These are phyloP conservation scores for Therioaphis trifolii DNA, from an alignment of 2,888 invertebrate genomes.

Conservation along the genomic window DNA sequence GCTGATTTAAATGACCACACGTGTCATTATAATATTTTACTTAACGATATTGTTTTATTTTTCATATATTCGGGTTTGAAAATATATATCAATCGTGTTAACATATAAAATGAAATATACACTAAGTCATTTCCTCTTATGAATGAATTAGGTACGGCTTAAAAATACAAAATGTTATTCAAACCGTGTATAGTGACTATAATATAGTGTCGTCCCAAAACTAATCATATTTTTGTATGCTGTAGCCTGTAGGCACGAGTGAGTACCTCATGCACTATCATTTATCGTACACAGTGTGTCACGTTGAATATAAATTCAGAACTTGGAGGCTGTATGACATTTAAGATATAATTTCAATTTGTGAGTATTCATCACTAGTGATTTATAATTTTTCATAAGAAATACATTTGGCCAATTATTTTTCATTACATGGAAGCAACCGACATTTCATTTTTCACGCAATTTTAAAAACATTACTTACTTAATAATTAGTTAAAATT, in stretches of 20 bases:
- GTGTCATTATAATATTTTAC: no score
- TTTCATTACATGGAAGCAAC: background rate
- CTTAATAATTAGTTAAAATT: no score
- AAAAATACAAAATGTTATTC: background rate
- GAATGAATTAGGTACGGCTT: constrained; percentile 10
- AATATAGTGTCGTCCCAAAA: background rate
- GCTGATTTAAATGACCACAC: no score
- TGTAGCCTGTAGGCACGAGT: background rate
- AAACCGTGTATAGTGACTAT: background rate
- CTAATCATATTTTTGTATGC: background rate
- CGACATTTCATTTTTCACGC: no score
- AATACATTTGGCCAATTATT: background rate
- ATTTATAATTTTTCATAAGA: background rate
- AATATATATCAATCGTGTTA: background rate
- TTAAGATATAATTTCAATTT: no score
- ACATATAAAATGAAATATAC: background rate
- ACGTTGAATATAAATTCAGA: background rate
- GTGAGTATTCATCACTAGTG: background rate
- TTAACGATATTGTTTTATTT: background rate
- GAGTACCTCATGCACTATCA: background rate
- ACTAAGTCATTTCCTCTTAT: constrained; percentile 9
- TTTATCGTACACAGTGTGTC: no score
- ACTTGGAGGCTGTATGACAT: background rate
- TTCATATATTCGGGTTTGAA: background rate
- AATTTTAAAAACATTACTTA: no score